These are phyloP conservation scores for Gastracanthus pulcherrimus DNA, from an alignment of 2,888 invertebrate genomes.

Conservation along the genomic window DNA sequence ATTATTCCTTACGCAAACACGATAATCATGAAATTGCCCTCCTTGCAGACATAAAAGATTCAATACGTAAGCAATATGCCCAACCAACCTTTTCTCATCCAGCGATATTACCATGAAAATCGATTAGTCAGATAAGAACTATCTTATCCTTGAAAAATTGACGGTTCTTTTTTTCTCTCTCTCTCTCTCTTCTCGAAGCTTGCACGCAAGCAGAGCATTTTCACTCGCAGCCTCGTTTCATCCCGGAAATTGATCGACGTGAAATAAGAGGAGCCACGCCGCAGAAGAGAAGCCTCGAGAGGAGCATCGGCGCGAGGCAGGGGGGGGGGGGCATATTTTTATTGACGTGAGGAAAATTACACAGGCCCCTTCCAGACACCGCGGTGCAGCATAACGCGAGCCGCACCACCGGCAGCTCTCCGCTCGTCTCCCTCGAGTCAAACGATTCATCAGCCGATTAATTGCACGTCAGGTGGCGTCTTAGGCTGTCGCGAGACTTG, in stretches of 20 bases:
- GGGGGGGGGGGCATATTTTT: conserved; percentile 38
- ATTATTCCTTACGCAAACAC: no score
- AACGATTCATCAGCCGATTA: conserved; percentile 57
- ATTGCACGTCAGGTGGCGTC: conserved; percentile 53
- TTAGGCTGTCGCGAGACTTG: conserved; percentile 40
- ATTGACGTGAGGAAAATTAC: conserved; percentile 46
- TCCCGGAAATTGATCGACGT: conserved; percentile 26
- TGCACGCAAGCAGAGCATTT: background rate
- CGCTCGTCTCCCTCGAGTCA: conserved; percentile 36
- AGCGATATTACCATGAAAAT: background rate
- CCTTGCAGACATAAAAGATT: no score
- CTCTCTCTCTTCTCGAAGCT: background rate
- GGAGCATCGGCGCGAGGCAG: background rate
- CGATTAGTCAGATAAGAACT: conserved; percentile 22
- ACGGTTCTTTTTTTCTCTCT: background rate
- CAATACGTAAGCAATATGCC: no score
- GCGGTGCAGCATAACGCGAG: background rate
- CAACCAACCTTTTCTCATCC: background rate
- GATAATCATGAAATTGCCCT: no score
- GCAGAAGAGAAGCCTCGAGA: background rate
- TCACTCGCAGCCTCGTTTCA: conserved; percentile 1
- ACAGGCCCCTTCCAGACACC: background rate
- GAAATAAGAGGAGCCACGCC: conserved; percentile 25
- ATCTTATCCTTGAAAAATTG: background rate
- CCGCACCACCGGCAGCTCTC: background rate